phyloP scores from a whole-genome alignment of 2,113 vertebrate genomes.

The Hippocampus barbouri region DNA sequence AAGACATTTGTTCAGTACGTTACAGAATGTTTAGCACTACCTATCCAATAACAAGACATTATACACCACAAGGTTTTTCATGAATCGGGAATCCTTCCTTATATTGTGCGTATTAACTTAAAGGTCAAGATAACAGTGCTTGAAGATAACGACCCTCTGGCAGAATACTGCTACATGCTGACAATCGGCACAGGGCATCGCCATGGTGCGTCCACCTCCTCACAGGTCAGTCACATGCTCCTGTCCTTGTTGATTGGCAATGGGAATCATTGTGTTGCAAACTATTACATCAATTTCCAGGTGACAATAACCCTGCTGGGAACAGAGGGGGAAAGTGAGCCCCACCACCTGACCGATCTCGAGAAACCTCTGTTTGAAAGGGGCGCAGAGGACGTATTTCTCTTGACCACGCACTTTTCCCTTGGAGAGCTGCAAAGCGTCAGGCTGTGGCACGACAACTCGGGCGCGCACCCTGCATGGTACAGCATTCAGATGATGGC shows the following conservation, averaged over 20 bases:
- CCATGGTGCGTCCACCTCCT: slow-evolving; percentile 83
- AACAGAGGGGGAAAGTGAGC: slow-evolving; percentile 86
- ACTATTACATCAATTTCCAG: slow-evolving; percentile 50
- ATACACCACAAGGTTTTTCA: not conserved
- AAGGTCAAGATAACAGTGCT: slow-evolving; percentile 87
- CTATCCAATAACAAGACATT: too few relatives aligned
- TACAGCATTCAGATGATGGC: slow-evolving; percentile 39
- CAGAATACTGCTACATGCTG: slow-evolving; percentile 86
- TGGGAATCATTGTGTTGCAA: not conserved
- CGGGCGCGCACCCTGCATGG: slow-evolving; percentile 84
- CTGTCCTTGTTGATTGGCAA: not conserved
- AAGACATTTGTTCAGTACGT: too few relatives aligned
- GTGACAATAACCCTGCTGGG: slow-evolving; percentile 85
- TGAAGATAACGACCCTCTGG: slow-evolving; percentile 88
- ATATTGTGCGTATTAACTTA: slow-evolving; percentile 5
- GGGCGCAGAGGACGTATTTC: slow-evolving; percentile 84
- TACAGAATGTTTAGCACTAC: too few relatives aligned
- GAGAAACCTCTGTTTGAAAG: slow-evolving; percentile 82
- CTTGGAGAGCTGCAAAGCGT: slow-evolving; percentile 85
- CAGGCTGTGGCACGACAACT: slow-evolving; percentile 92
- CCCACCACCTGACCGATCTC: slow-evolving; percentile 82
- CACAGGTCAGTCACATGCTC: slow-evolving; percentile 73
- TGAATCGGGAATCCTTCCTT: not conserved
- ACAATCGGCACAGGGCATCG: slow-evolving; percentile 87
- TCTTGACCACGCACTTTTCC: slow-evolving; percentile 87